phyloP scores from a whole-genome alignment of 1,140 invertebrate genomes.

The Onthophagus taurus region DNA sequence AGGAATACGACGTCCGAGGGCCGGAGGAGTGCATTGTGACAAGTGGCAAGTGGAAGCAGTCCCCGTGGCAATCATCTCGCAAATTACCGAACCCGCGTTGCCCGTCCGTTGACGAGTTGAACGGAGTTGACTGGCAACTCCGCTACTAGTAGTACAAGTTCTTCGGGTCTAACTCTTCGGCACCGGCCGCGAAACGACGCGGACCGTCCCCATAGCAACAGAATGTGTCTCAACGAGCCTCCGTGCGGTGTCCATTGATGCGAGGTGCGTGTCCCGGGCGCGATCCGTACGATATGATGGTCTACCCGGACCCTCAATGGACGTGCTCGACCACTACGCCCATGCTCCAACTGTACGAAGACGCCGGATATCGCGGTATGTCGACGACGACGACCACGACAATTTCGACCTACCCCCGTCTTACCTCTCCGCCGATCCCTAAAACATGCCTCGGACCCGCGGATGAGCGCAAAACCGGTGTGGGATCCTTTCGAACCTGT shows the following conservation, averaged over 20 bases:
- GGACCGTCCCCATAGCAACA: conserved; percentile 13
- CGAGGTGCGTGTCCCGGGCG: conserved; percentile 29
- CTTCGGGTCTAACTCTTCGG: too few species aligned
- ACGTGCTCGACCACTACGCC: conserved; percentile 33
- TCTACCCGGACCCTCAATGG: conserved; percentile 37
- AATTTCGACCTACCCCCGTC: too few species aligned
- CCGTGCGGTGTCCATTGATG: conserved; percentile 25
- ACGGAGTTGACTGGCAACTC: background rate
- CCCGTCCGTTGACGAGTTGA: background rate
- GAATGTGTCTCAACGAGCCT: conserved; percentile 11
- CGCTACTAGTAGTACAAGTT: conserved; percentile 9
- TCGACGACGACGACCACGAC: too few species aligned
- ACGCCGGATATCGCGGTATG: conserved; percentile 38
- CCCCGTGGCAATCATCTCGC: background rate
- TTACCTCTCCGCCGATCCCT: too few species aligned
- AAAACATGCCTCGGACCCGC: too few species aligned
- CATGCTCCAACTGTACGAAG: conserved; percentile 38
- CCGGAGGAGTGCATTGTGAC: background rate
- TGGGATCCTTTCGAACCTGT: conserved; percentile 13
- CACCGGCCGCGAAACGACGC: conserved; percentile 9
- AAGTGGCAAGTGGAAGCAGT: background rate
- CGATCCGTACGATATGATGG: conserved; percentile 38
- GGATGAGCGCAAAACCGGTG: conserved; percentile 12
- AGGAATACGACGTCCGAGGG: too few species aligned
- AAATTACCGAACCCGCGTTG: background rate